Evolutionary conservation across 2,888 invertebrate species (phyloP), one percentile per base, ranked within the genome.

Genomic region (Tetranychus truncatus): DNA sequence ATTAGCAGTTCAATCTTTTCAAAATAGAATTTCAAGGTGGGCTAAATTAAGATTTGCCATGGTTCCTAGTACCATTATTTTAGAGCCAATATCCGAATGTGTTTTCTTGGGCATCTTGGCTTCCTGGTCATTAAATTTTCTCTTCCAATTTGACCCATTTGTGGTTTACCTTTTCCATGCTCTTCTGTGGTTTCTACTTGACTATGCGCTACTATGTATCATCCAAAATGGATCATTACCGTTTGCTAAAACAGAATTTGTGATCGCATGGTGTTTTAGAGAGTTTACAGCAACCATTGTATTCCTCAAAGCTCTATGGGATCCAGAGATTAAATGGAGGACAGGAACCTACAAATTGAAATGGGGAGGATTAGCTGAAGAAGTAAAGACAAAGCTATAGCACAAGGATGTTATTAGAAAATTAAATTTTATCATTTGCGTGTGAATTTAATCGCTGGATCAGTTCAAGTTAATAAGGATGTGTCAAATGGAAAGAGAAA

Each of bases 1-100:
- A 79, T 89, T 91, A 84, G 91, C 92, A 80, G 88, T 96, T 79
- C 87, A 88, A 74, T 89, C 88, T 80, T 91, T 96, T 84, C 92
- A 94, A 83, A 88, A 89, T 74, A 87, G 95, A 73, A 82, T 86
- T 74, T 82, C 84, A 67, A 83, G 85, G 84, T 99, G 99, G 99
- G 91, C 94, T 75, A 93, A 96, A 82, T 85, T 99, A 72, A 87
- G 99, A 74, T 89, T 93, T 77, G 94, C 96, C 18, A 96, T 99
- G 94, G 86, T 96, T 78, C 97, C 99, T 1, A 87, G 89, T 65
- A 91, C 91, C 71, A 90, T 94, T 78, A 81, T 97, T 69, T 85
- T 96, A 77, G 99, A 99, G 84, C 99, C 97, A 0, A 85, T 97
- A 72, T 91, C 92, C 74, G 96, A 99, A 85, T 97, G 97, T 83